Base-by-base conservation (phyloP, 2,888 invertebrate genomes). In the Tenthredo scrophulariae region DNA sequence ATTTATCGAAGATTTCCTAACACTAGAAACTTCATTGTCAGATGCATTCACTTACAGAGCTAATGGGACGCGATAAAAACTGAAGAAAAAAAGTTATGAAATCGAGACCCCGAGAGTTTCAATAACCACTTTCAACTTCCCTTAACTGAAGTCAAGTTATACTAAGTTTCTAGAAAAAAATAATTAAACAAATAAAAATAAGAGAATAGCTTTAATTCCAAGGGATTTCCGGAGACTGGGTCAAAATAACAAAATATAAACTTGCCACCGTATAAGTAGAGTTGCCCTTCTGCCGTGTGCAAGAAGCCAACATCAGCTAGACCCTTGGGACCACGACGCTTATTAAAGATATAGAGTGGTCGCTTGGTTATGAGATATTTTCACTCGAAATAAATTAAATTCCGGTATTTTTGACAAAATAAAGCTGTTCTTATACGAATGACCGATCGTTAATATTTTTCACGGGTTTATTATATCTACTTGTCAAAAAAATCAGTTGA, bases 241-340 rank as follows among this genome's bases (percentile, higher is more conserved):
- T 67, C 33, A 33, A 67, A 67, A 67, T 67, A 33, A 67, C 67
- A 33, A 67, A 33, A 33, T 67, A 33, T 67, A 67, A 67, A 67
- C 67, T 67, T 67, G 33, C 67, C 5, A 33, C 67, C 67, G 67
- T 33, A 58, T 58, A 33, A 18, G 26, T 67, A 67, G 33, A 33
- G 33, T 29, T 26, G 67, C 22, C 67, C 33, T 67, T 67, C 26
- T 33, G 18, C 67, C 33, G 33, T 15, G 67, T 33, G 67, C 62
- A 62, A 62, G 67, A 33, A 67, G 26, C 67, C 67, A 33, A 67
- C 29, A 67, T 67, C 33, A 62, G 67, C 33, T 33, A 4, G 18
- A 67, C 33, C 33, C 67, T 7, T 33, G 33, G 10, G 67, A 33
- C 33, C 18, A 67, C 33, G 33, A 33, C 33, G 15, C 33, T 67